Evolutionary conservation across 2,888 invertebrate genomes (phyloP).

Genomic region (Pachycephus smyrnensis): DNA sequence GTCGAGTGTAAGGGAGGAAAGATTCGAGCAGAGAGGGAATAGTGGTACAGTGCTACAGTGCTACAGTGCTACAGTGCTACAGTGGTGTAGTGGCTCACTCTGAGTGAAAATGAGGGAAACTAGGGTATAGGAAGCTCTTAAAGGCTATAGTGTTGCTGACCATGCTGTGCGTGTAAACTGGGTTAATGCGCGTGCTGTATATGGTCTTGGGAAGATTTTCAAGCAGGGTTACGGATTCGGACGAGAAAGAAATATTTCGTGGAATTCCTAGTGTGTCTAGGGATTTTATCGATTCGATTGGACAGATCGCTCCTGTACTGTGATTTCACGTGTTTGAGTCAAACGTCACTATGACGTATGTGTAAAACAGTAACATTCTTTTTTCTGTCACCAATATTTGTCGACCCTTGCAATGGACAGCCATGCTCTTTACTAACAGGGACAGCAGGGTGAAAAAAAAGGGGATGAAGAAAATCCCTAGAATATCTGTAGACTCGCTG

Average conservation of each 20-base stretch:
- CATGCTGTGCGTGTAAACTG: neutral
- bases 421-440: too few relatives aligned
- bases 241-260: neutral
- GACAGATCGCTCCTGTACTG: neutral
- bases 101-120: neutral
- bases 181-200: constrained; percentile 4
- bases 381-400: constrained; percentile 28
- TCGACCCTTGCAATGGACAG: constrained; percentile 25
- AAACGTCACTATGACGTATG: neutral
- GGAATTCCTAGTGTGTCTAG: neutral
- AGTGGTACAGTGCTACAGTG: neutral
- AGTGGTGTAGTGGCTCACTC: neutral
- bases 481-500: neutral
- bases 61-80: neutral
- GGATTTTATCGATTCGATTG: neutral
- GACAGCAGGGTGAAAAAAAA: too few relatives aligned
- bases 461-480: too few relatives aligned
- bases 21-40: neutral
- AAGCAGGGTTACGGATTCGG: neutral
- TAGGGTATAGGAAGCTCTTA: neutral
- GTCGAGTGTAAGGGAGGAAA: neutral
- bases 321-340: neutral
- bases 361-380: neutral
- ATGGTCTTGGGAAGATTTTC: neutral
- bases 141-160: neutral